phyloP scores from a whole-genome alignment of 2,888 invertebrate species.

The Neocrepidodera transversa region DNA sequence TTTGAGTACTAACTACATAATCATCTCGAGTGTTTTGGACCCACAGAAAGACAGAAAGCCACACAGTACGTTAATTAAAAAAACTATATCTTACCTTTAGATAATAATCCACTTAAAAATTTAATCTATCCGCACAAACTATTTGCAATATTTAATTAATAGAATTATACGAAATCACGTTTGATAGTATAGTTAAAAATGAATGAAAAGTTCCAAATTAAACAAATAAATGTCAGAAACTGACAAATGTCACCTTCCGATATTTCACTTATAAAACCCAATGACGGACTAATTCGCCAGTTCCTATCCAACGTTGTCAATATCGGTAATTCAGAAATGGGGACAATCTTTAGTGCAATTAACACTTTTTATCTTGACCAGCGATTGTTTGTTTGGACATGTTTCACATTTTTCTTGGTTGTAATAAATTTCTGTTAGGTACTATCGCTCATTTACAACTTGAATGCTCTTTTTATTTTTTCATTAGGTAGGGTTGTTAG shows the following conservation, averaged over 20 bases:
- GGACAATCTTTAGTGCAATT: no score
- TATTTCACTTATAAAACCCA: background rate
- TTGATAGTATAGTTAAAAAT: slow-evolving; percentile 23
- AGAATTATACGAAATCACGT: slow-evolving; percentile 20
- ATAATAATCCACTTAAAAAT: slow-evolving; percentile 1
- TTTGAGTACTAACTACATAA: slow-evolving; percentile 9
- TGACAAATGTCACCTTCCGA: slow-evolving; percentile 27
- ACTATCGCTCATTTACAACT: no score
- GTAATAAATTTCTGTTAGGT: no score
- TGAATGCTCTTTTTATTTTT: no score
- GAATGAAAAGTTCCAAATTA: slow-evolving; percentile 24
- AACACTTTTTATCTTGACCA: no score
- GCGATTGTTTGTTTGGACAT: no score
- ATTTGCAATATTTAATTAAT: slow-evolving; percentile 24
- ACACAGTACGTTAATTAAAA: slow-evolving; percentile 10
- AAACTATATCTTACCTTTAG: slow-evolving; percentile 17
- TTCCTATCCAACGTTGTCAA: background rate
- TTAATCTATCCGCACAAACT: slow-evolving; percentile 11
- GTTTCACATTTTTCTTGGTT: no score
- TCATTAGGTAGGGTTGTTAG: no score
- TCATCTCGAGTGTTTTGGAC: slow-evolving; percentile 9
- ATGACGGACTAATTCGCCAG: background rate
- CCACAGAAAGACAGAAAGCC: slow-evolving; percentile 25
- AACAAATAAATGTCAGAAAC: slow-evolving; percentile 37
- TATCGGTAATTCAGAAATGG: no score